These are phyloP conservation scores for Ectropis crepuscularia DNA, from an alignment of 2,888 invertebrate species.

Conservation along the genomic window DNA sequence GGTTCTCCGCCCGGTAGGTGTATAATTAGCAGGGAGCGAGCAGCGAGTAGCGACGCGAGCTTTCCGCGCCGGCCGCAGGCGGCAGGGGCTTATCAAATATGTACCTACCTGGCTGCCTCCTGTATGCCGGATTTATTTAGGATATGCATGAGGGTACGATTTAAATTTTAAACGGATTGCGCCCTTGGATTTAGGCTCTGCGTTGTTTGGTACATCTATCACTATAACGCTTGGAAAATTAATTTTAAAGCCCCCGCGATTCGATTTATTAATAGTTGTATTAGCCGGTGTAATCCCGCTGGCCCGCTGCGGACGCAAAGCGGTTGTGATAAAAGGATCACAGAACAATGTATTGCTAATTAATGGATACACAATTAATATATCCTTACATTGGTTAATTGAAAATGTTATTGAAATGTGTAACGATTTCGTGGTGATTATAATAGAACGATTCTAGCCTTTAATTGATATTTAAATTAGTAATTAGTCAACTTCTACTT, in stretches of 20 bases:
- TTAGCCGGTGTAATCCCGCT: slow-evolving; percentile 62
- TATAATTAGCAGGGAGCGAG: slow-evolving; percentile 79
- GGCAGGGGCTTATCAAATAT: slow-evolving; percentile 80
- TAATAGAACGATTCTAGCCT: too few relatives aligned
- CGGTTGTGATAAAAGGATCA: slow-evolving; percentile 65
- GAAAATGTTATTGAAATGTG: not conserved
- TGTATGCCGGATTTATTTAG: slow-evolving; percentile 83
- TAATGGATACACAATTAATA: slow-evolving; percentile 41
- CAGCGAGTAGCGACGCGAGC: slow-evolving; percentile 66
- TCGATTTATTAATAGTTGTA: slow-evolving; percentile 74
- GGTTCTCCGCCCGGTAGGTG: slow-evolving; percentile 64
- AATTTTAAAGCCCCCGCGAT: slow-evolving; percentile 68
- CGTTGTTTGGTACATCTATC: slow-evolving; percentile 81
- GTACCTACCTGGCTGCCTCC: slow-evolving; percentile 78
- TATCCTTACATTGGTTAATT: slow-evolving; percentile 45
- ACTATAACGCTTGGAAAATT: slow-evolving; percentile 64
- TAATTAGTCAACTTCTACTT: too few relatives aligned
- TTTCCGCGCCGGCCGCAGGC: slow-evolving; percentile 61
- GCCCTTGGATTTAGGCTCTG: slow-evolving; percentile 80
- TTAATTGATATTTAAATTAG: too few relatives aligned
- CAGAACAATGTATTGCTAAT: slow-evolving; percentile 58
- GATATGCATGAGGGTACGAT: slow-evolving; percentile 84
- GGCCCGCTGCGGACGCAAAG: slow-evolving; percentile 54
- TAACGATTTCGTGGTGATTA: not conserved
- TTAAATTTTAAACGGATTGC: slow-evolving; percentile 85